A percentile compares a stretch with the other conserved stretches of the same genome.
Evolutionary conservation across 2,113 vertebrate species (phyloP).

Genomic region (Hypomesus transpacificus): DNA sequence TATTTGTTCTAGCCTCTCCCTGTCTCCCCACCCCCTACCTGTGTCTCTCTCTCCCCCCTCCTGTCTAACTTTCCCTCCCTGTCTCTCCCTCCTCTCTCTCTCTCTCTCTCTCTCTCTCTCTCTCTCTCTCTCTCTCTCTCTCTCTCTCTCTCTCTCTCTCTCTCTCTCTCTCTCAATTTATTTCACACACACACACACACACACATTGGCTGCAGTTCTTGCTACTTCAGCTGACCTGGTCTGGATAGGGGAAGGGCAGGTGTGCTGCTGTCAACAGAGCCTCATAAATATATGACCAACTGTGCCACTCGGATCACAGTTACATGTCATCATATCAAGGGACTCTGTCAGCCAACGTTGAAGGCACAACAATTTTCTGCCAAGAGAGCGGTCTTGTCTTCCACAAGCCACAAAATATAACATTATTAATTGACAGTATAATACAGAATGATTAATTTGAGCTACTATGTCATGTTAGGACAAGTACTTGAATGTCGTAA

Average conservation of each 20-base stretch:
- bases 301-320: slow-evolving; percentile 35
- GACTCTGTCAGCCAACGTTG: slow-evolving; percentile 45
- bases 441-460: no score
- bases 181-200: slow-evolving; percentile 10
- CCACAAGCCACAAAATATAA: not conserved
- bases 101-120: no score
- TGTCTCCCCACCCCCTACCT: not conserved
- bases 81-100: no score
- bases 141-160: no score
- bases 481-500: no score
- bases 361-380: slow-evolving; percentile 26
- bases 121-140: no score
- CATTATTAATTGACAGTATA: not conserved
- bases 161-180: no score
- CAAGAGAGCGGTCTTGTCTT: not conserved
- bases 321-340: slow-evolving; percentile 55
- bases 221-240: slow-evolving; percentile 25
- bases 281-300: slow-evolving; percentile 49
- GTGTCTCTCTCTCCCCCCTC: not conserved
- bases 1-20: slow-evolving; percentile 8
- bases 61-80: no score
- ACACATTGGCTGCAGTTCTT: slow-evolving; percentile 40
- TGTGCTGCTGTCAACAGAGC: slow-evolving; percentile 55
- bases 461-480: no score
- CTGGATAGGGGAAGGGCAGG: slow-evolving; percentile 45